Conservation (phyloP, 2,888 invertebrate genomes). For the Esperia sulphurella region DNA sequence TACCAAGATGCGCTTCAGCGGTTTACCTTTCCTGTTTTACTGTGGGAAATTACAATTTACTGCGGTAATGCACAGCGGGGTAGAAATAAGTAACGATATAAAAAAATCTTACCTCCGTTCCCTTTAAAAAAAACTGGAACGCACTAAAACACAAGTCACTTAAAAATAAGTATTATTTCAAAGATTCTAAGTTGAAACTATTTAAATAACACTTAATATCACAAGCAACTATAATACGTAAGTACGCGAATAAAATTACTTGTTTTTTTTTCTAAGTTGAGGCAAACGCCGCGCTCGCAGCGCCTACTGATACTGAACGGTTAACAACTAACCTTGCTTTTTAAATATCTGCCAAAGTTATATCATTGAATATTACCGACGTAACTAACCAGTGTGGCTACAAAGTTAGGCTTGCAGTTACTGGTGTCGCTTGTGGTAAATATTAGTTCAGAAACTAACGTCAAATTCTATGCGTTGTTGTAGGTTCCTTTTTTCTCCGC, state of each 20-base stretch:
- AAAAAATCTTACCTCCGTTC: conserved; percentile 24
- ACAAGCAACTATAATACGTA: conserved; percentile 52
- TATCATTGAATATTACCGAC: conserved; percentile 18
- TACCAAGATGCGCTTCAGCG: no score
- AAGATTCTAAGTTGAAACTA: conserved; percentile 26
- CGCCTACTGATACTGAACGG: conserved; percentile 45
- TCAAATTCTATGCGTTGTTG: no score
- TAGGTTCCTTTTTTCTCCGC: no score
- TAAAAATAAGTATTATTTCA: conserved; percentile 29
- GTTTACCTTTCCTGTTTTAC: no score
- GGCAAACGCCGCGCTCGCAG: conserved; percentile 47
- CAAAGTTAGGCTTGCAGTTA: neutral
- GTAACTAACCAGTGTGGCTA: neutral
- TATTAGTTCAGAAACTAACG: no score
- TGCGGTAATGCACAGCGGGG: no score
- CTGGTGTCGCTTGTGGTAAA: neutral
- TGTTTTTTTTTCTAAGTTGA: conserved; percentile 30
- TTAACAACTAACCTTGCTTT: conserved; percentile 38
- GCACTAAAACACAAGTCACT: conserved; percentile 33
- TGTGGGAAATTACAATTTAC: no score
- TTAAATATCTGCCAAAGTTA: conserved; percentile 23
- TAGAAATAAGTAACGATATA: neutral
- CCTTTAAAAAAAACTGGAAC: conserved; percentile 39
- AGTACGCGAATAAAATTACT: conserved; percentile 50
- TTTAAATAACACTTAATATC: conserved; percentile 26